Conservation (phyloP, 1,140 invertebrate species). For the Macrobrachium rosenbergii region DNA sequence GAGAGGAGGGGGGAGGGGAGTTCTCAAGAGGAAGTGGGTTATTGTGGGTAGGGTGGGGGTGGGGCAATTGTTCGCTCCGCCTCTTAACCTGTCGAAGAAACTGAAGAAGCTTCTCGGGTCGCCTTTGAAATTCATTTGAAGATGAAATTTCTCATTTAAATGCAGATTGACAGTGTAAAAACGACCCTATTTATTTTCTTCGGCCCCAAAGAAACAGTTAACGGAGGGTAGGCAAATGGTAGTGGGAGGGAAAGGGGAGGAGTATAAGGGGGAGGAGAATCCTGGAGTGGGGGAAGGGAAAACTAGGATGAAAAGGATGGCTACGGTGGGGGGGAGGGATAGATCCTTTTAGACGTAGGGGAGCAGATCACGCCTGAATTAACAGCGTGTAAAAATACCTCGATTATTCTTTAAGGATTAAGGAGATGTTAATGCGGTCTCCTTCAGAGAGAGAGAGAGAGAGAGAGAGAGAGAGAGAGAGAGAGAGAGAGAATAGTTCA, state of each 20-base stretch:
- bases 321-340: too few relatives aligned
- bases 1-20: neutral
- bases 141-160: slow-evolving; percentile 63
- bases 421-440: slow-evolving; percentile 42
- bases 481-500: neutral
- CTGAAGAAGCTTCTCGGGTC: neutral
- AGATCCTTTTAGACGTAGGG: neutral
- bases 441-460: neutral
- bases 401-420: slow-evolving; percentile 33
- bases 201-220: slow-evolving; percentile 40
- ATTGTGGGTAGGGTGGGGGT: neutral
- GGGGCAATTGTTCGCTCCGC: slow-evolving; percentile 33
- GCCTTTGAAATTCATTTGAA: slow-evolving; percentile 57
- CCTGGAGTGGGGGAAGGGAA: neutral
- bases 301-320: neutral
- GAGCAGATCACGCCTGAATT: slow-evolving; percentile 23
- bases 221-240: neutral
- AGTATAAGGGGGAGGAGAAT: neutral
- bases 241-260: slow-evolving; percentile 1
- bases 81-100: slow-evolving; percentile 46
- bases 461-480: neutral
- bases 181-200: slow-evolving; percentile 49
- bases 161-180: slow-evolving; percentile 61
- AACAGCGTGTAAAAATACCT: slow-evolving; percentile 35
- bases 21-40: neutral